Evolutionary conservation across 2,113 vertebrate genomes (phyloP).

Genomic region (Trogon surrucura): DNA sequence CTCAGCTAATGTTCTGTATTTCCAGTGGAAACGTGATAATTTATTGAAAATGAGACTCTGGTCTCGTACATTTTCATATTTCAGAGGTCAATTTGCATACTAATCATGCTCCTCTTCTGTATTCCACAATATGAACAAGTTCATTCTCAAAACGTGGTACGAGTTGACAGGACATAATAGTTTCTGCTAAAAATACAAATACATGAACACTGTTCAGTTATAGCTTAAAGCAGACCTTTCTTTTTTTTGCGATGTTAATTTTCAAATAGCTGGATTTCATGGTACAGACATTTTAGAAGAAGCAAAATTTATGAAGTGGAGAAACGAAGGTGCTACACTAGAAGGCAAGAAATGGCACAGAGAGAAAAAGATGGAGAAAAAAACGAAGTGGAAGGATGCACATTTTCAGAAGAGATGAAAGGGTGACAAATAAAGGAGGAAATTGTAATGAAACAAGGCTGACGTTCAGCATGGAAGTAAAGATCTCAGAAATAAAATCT

Average conservation of each 20-base stretch:
- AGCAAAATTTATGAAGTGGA: background rate
- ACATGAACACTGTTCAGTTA: background rate
- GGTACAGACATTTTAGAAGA: background rate
- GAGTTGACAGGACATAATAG: background rate
- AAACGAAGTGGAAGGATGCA: background rate
- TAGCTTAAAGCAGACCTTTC: background rate
- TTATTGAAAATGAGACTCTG: background rate
- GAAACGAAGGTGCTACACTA: background rate
- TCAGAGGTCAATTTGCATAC: conserved; percentile 14
- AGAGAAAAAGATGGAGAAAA: background rate
- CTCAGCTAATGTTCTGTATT: background rate
- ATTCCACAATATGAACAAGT: background rate
- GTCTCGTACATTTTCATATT: background rate
- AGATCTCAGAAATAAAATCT: background rate
- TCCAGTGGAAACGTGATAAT: background rate
- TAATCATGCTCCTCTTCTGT: background rate
- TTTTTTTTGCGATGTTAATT: background rate
- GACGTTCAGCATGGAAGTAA: background rate
- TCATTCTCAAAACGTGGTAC: background rate
- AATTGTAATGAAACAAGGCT: background rate
- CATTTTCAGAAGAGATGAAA: background rate
- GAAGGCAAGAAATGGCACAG: background rate
- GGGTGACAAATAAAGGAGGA: background rate
- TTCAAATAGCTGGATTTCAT: background rate
- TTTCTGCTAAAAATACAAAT: conserved; percentile 3